Conservation (phyloP, 2,797 vertebrate species). For the Crocidura indochinensis region DNA sequence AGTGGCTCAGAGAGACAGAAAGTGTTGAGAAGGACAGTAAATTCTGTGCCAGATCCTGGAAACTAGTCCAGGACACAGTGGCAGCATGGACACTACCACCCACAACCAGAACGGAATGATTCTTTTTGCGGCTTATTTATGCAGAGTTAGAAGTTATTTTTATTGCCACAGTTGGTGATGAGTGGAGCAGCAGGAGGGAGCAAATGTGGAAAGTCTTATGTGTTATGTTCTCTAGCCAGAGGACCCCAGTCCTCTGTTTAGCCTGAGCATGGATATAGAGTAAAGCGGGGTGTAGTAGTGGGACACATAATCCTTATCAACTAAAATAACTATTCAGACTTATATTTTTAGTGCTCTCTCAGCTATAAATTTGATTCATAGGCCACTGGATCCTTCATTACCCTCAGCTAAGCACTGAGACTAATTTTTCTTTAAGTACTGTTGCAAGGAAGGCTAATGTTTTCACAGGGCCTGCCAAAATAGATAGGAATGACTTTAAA, state of each 20-base stretch:
- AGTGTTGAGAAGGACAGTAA: neutral
- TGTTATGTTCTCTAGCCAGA: neutral
- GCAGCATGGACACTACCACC: neutral
- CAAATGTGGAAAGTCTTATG: slow-evolving; percentile 13
- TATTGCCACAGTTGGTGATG: neutral
- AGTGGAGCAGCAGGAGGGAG: neutral
- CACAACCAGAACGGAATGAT: neutral
- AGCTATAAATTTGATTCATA: slow-evolving; percentile 48
- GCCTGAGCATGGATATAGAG: neutral
- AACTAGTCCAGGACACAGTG: no score
- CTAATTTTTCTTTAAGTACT: slow-evolving; percentile 56
- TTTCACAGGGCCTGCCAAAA: slow-evolving; percentile 69
- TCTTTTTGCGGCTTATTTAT: neutral
- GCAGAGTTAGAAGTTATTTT: neutral
- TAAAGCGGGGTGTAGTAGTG: neutral
- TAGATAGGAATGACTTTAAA: slow-evolving; percentile 47
- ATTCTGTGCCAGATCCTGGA: no score
- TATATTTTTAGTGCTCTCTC: slow-evolving; percentile 2
- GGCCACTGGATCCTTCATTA: slow-evolving; percentile 28
- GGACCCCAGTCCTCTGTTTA: neutral
- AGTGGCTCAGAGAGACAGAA: neutral
- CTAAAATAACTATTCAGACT: slow-evolving; percentile 44
- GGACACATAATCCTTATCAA: slow-evolving; percentile 33
- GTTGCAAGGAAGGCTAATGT: slow-evolving; percentile 45
- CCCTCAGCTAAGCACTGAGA: slow-evolving; percentile 30